Evolutionary conservation across 2,113 vertebrate species (phyloP), one percentile per base, ranked within the genome.

Genomic region (Synodontis membranacea): DNA sequence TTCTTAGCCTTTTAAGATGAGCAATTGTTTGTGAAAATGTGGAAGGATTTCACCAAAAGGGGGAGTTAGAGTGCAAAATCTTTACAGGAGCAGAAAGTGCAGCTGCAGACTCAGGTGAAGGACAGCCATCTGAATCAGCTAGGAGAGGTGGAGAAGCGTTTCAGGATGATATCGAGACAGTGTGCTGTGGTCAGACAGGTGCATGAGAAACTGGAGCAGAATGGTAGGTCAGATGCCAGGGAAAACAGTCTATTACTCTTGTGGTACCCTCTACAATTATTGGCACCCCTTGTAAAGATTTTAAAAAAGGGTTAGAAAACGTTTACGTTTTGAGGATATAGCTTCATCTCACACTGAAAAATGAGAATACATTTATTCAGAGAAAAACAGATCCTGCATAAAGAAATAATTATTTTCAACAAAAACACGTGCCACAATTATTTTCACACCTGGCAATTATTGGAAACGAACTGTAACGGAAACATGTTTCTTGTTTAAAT

Each of bases 81-180:
- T 86, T 86, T 91, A 87, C 91, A 99, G 98, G 97, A 98, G 80
- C 96, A 97, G 91, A 98, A 97, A 86, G 86, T 97, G 14, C 93
- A 95, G 62, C 91, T 97, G 92, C 96, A 98, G 92, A 93, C 92
- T 87, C 91, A 95, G 80, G 93, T 94, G 0, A 98, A 97, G 93
- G 96, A 97, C 89, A 95, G 95, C 81, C 94, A 97, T 90, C 92
- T 97, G 60, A 97, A 94, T 86, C 97, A 97, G 86, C 90, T 98
- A 87, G 96, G 92, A 86, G 97, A 99, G 92, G 93, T 96, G 88
- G 97, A 98, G 92, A 98, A 93, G 89, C 96, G 95, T 54, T 98
- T 96, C 81, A 90, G 89, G 44, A 91, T 92, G 52, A 88, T 98
- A 80, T 95, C 95, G 48, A 92, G 88, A 86, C 96, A 98, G 88